These are phyloP conservation scores for Microcebus jonahi DNA, from an alignment of 2,113 vertebrate species.

Conservation along the genomic window DNA sequence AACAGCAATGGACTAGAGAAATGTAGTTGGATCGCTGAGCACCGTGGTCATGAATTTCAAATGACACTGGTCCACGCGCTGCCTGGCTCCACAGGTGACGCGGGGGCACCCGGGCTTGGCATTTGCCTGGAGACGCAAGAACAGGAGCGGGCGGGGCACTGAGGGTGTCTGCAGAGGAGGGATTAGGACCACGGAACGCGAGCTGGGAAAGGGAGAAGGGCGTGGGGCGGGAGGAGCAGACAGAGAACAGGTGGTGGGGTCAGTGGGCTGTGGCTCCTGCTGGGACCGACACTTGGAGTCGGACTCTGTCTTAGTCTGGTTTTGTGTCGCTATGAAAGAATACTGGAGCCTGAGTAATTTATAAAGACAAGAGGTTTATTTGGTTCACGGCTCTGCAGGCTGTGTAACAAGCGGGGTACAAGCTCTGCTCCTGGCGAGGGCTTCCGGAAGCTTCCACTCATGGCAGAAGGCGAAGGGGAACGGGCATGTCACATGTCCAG, in stretches of 20 bases:
- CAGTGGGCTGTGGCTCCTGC: neutral
- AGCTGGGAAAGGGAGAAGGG: neutral
- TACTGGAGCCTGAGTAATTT: too few relatives aligned
- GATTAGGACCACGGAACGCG: fast-evolving
- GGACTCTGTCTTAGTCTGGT: too few relatives aligned
- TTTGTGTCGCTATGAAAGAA: too few relatives aligned
- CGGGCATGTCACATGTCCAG: too few relatives aligned
- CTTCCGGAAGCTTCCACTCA: too few relatives aligned
- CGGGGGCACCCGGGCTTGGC: too few relatives aligned
- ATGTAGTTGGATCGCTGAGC: neutral
- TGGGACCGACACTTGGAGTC: neutral
- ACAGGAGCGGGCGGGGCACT: neutral
- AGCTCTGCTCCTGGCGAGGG: too few relatives aligned
- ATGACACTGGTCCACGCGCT: neutral
- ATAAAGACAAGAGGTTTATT: too few relatives aligned
- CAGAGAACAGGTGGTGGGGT: neutral
- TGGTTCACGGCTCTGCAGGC: too few relatives aligned
- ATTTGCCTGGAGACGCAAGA: neutral
- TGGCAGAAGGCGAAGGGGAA: too few relatives aligned
- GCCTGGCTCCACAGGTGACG: neutral
- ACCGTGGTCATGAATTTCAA: too few relatives aligned
- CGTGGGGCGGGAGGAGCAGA: fast-evolving
- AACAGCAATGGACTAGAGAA: neutral
- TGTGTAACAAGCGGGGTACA: too few relatives aligned
- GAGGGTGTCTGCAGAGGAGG: neutral